phyloP scores from a whole-genome alignment of 2,888 invertebrate species.

The Polymixis flavicincta region DNA sequence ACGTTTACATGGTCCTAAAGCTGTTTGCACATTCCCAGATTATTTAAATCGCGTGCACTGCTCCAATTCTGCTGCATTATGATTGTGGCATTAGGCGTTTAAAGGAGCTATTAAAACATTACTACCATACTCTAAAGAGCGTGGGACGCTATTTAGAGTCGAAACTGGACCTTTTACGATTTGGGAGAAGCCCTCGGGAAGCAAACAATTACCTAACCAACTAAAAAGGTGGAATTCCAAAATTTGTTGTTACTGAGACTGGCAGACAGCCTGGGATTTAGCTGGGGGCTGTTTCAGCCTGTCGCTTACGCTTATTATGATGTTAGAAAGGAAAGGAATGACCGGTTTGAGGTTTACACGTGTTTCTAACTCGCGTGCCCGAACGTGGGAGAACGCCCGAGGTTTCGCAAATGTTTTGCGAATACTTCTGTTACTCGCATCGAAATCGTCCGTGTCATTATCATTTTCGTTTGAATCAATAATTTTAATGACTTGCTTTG shows the following conservation, averaged over 20 bases:
- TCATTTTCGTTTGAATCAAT: slow-evolving; percentile 41
- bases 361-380: slow-evolving; percentile 72
- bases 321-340: slow-evolving; percentile 72
- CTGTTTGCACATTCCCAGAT: slow-evolving; percentile 20
- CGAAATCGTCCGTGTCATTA: slow-evolving; percentile 49
- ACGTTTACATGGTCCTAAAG: background rate
- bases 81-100: slow-evolving; percentile 31
- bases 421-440: slow-evolving; percentile 62
- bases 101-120: slow-evolving; percentile 43
- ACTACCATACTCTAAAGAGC: slow-evolving; percentile 45
- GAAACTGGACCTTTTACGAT: slow-evolving; percentile 36
- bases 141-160: slow-evolving; percentile 38
- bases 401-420: slow-evolving; percentile 74
- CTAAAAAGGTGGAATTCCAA: slow-evolving; percentile 47
- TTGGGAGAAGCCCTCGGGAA: slow-evolving; percentile 39
- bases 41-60: slow-evolving; percentile 39
- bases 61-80: slow-evolving; percentile 26
- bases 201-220: slow-evolving; percentile 34
- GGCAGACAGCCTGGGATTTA: slow-evolving; percentile 80
- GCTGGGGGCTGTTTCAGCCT: slow-evolving; percentile 76
- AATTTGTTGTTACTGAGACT: slow-evolving; percentile 58
- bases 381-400: slow-evolving; percentile 83
- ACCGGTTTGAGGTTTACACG: slow-evolving; percentile 67
- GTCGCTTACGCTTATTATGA: slow-evolving; percentile 68
- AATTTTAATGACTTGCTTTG: slow-evolving; percentile 22